Evolutionary conservation across 2,888 invertebrate genomes (phyloP).

Genomic region (Agriopis leucophaearia): DNA sequence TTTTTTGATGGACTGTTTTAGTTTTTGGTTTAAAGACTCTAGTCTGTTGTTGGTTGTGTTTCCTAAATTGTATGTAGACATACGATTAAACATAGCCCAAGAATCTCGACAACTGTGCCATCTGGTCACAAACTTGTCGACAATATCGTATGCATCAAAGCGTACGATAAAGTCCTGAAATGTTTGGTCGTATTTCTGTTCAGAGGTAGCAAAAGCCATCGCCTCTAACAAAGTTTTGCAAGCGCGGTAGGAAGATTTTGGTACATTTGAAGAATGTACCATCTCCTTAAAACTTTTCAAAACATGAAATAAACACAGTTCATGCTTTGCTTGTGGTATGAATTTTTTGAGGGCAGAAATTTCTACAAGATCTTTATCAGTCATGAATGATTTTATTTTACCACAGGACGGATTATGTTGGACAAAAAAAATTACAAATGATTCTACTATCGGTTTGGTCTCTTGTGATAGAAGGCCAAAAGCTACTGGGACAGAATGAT

Average conservation of each 20-base stretch:
- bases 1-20: neutral
- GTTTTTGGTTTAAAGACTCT: constrained; percentile 25
- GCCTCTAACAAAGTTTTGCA: neutral
- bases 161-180: no score
- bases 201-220: no score
- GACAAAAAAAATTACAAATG: no score
- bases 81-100: constrained; percentile 18
- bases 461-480: constrained; percentile 8
- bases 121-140: constrained; percentile 10
- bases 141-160: neutral
- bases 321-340: constrained; percentile 10
- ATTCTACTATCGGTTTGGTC: constrained; percentile 5
- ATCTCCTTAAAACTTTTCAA: neutral
- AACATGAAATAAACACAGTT: constrained; percentile 23
- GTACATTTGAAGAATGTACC: constrained; percentile 3
- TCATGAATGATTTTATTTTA: constrained; percentile 22
- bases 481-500: constrained; percentile 19
- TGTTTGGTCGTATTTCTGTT: no score
- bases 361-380: constrained; percentile 14
- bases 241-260: neutral
- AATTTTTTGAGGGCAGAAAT: neutral
- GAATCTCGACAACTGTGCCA: constrained; percentile 5
- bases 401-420: neutral
- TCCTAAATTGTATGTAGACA: constrained; percentile 12
- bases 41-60: constrained; percentile 10